Conservation (phyloP, 2,113 vertebrate genomes). For the Columba janthina region DNA sequence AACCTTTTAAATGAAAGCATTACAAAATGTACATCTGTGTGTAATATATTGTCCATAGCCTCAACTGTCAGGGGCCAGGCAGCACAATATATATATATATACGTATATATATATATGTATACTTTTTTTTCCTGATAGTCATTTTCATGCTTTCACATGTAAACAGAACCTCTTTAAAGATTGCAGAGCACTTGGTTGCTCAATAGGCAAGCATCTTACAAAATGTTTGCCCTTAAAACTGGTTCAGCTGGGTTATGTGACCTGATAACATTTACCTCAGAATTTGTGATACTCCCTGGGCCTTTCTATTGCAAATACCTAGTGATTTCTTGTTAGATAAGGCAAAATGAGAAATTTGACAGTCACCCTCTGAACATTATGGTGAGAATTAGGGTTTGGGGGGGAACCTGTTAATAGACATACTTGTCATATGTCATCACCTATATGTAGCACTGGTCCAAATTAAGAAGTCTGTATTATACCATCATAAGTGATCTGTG, state of each 20-base stretch:
- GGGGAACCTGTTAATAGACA: not conserved
- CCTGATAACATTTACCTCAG: not conserved
- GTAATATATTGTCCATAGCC: conserved; percentile 49
- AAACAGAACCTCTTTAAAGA: conserved; percentile 15
- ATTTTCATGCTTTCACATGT: conserved; percentile 29
- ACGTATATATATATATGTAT: not conserved
- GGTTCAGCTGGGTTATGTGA: not conserved
- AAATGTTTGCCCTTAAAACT: conserved; percentile 4
- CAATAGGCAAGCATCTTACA: not conserved
- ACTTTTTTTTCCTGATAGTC: not conserved
- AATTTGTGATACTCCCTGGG: not conserved
- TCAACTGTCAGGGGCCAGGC: conserved; percentile 25
- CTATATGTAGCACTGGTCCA: not conserved
- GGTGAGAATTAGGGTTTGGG: not conserved
- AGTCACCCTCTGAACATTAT: not conserved
- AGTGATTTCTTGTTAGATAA: not conserved
- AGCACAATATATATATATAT: not conserved
- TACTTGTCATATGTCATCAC: not conserved
- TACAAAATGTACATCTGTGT: conserved; percentile 66
- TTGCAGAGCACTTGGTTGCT: not conserved
- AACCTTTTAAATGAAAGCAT: conserved; percentile 65
- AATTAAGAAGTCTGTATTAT: not conserved
- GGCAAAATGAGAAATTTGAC: not conserved
- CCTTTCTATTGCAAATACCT: not conserved
- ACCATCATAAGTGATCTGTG: not conserved